Percentiles rank a stretch among this genome's conserved stretches.
Evolutionary conservation across 2,888 invertebrate species (phyloP).

Genomic region (Diploptera punctata): DNA sequence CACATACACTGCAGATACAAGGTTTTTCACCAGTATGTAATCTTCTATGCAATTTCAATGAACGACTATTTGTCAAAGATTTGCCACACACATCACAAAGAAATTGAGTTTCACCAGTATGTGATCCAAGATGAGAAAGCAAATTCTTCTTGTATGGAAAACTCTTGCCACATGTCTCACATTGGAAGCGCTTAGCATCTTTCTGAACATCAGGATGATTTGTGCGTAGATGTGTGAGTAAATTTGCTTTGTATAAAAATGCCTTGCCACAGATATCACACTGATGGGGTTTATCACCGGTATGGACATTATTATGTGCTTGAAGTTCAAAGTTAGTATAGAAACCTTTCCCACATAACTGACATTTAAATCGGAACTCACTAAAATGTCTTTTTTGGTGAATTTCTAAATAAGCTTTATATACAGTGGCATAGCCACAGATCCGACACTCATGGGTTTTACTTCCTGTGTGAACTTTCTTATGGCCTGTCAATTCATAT

Average conservation of each 20-base stretch:
- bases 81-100: conserved; percentile 68
- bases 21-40: conserved; percentile 69
- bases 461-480: conserved; percentile 51
- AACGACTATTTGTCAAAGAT: conserved; percentile 64
- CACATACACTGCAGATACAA: conserved; percentile 57
- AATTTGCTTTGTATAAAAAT: conserved; percentile 53
- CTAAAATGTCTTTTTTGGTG: conserved; percentile 53
- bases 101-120: conserved; percentile 56
- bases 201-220: conserved; percentile 25
- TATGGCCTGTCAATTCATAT: conserved; percentile 52
- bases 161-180: conserved; percentile 47
- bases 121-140: conserved; percentile 44
- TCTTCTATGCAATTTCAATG: conserved; percentile 66
- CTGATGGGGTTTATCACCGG: conserved; percentile 25
- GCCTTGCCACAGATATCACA: conserved; percentile 38
- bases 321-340: conserved; percentile 49
- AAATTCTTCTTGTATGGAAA: conserved; percentile 47
- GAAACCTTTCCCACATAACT: conserved; percentile 62
- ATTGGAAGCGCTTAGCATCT: conserved; percentile 43
- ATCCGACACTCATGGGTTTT: conserved; percentile 49
- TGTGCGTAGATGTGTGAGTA: conserved; percentile 29
- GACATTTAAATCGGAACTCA: conserved; percentile 50
- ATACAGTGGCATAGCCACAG: conserved; percentile 50
- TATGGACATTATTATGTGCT: conserved; percentile 33
- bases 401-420: conserved; percentile 51